These are phyloP conservation scores for Xanthia icteritia DNA, from an alignment of 2,888 invertebrate species.

Conservation along the genomic window DNA sequence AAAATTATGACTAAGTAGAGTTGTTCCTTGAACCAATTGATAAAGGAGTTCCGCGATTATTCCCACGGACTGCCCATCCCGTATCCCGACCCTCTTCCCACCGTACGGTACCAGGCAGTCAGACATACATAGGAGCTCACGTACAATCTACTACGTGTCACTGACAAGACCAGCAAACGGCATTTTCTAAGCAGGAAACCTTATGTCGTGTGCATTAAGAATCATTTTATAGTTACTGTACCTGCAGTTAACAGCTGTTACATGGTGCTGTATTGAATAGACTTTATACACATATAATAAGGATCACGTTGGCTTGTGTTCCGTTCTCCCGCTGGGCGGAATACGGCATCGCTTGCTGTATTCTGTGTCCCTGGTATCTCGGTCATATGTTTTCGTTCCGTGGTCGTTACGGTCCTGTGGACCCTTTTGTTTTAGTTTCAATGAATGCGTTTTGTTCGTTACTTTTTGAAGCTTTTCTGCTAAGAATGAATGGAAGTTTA, in stretches of 20 bases:
- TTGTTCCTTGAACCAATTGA: conserved; percentile 27
- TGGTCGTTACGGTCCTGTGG: conserved; percentile 64
- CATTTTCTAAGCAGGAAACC: conserved; percentile 8
- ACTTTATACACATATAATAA: conserved; percentile 45
- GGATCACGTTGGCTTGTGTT: conserved; percentile 45
- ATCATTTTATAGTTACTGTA: conserved; percentile 22
- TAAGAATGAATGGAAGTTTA: conserved; percentile 27
- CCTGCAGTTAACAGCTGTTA: neutral
- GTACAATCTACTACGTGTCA: conserved; percentile 24
- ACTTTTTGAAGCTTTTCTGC: neutral
- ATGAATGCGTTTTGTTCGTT: conserved; percentile 31
- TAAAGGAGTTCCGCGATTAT: conserved; percentile 47
- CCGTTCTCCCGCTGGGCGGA: neutral
- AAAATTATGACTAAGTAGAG: conserved; percentile 1
- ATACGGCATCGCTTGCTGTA: conserved; percentile 42
- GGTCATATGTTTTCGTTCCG: conserved; percentile 79
- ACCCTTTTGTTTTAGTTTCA: conserved; percentile 57
- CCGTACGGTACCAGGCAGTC: conserved; percentile 73
- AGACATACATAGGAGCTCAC: conserved; percentile 61
- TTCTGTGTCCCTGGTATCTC: conserved; percentile 73
- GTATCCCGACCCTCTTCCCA: conserved; percentile 77
- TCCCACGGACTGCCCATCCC: conserved; percentile 68
- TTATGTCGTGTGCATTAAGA: conserved; percentile 27
- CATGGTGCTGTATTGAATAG: neutral
- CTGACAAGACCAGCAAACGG: neutral